These are phyloP conservation scores for Ectobius pallidus DNA, from an alignment of 2,888 invertebrate genomes.

Conservation along the genomic window DNA sequence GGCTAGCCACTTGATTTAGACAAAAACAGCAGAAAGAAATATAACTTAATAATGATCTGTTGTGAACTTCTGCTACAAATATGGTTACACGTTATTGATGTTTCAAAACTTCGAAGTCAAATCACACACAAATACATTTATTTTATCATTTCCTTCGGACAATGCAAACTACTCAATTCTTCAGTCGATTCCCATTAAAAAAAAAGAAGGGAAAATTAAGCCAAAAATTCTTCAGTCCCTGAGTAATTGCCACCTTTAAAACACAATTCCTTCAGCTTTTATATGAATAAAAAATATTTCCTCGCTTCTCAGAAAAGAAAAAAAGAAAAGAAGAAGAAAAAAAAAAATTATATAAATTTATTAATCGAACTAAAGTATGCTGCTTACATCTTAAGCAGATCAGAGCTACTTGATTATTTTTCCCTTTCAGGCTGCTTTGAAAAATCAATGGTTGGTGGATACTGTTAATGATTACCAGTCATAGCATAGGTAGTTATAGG, in stretches of 20 bases:
- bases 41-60: no score
- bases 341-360: background rate
- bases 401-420: background rate
- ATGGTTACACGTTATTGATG: background rate
- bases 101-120: background rate
- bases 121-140: background rate
- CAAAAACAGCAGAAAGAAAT: no score
- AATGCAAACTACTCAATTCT: slow-evolving; percentile 5
- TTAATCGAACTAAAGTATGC: background rate
- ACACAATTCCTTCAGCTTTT: background rate
- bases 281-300: slow-evolving; percentile 13
- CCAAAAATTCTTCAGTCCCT: slow-evolving; percentile 11
- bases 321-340: background rate
- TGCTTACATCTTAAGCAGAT: background rate
- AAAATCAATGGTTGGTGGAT: no score
- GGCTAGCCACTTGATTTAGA: no score
- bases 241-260: slow-evolving; percentile 16
- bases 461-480: no score
- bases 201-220: background rate
- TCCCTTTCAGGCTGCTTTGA: background rate
- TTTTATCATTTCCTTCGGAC: background rate
- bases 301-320: background rate
- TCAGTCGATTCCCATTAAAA: background rate
- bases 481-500: no score
- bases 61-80: slow-evolving; percentile 8